Conservation (phyloP, 2,888 invertebrate species). For the Tricholauxania praeusta region DNA sequence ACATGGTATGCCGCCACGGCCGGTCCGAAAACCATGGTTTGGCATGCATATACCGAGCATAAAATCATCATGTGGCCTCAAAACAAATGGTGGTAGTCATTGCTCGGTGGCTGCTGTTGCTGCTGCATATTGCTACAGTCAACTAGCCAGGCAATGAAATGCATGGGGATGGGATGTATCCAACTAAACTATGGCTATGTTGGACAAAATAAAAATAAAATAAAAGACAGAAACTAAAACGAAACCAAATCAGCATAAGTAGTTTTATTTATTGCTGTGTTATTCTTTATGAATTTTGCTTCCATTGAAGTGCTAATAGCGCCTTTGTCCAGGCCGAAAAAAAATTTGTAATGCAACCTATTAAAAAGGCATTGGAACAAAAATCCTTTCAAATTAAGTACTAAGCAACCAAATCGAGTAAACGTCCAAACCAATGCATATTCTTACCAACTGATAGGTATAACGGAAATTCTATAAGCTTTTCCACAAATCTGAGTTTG, state of each 20-base stretch:
- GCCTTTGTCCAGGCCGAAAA: slow-evolving; percentile 2
- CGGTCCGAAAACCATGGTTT: slow-evolving; percentile 4
- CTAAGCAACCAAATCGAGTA: too few species aligned
- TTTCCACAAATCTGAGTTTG: too few species aligned
- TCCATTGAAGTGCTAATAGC: slow-evolving; percentile 8
- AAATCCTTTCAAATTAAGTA: too few species aligned
- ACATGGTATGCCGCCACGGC: slow-evolving; percentile 1
- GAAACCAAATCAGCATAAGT: slow-evolving; percentile 8
- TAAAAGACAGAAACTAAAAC: too few species aligned
- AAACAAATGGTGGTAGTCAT: slow-evolving; percentile 46
- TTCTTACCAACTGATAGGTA: too few species aligned
- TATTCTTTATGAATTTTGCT: slow-evolving; percentile 3
- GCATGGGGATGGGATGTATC: background rate
- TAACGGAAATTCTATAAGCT: too few species aligned
- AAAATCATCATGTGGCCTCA: slow-evolving; percentile 6
- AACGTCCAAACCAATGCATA: too few species aligned
- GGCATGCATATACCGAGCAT: slow-evolving; percentile 6
- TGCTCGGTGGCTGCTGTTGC: background rate
- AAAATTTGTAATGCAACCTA: slow-evolving; percentile 2
- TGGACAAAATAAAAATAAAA: too few species aligned
- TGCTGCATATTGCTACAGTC: too few species aligned
- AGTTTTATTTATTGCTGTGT: slow-evolving; percentile 13
- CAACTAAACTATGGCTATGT: too few species aligned
- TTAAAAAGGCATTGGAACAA: background rate
- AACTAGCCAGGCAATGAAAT: background rate